phyloP scores from a whole-genome alignment of 2,113 vertebrate species.

The Caranx melampygus region DNA sequence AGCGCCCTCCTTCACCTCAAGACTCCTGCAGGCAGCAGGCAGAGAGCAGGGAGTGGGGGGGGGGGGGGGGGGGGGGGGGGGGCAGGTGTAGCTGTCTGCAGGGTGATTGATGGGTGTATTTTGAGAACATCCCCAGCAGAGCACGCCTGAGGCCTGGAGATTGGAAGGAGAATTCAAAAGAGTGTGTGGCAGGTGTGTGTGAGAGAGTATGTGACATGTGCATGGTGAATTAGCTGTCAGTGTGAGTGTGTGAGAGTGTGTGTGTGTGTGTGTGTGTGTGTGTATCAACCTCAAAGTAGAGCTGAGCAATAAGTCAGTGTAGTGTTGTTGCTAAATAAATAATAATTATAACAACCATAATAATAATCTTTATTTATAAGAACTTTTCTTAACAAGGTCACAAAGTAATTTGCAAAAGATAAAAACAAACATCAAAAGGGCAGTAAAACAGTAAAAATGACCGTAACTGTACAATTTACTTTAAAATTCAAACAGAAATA shows the following conservation, averaged over 20 bases:
- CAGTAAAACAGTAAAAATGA: no score
- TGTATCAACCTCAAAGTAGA: not conserved
- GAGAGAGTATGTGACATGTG: slow-evolving; percentile 51
- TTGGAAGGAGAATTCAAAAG: slow-evolving; percentile 60
- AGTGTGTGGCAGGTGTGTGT: slow-evolving; percentile 43
- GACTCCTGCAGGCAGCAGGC: slow-evolving; percentile 56
- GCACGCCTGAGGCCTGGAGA: slow-evolving; percentile 71
- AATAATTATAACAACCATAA: no score
- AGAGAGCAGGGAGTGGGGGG: no score
- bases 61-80: slow-evolving; percentile 18
- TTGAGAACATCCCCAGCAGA: slow-evolving; percentile 75
- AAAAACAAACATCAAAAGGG: no score
- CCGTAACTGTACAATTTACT: no score
- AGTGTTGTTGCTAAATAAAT: not conserved
- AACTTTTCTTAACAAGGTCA: no score
- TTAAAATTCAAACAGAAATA: no score
- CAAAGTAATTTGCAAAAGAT: no score
- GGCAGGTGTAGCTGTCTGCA: slow-evolving; percentile 52
- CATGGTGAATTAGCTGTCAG: slow-evolving; percentile 53
- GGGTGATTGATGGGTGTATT: slow-evolving; percentile 79
- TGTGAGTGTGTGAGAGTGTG: slow-evolving; percentile 38
- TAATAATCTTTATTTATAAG: no score
- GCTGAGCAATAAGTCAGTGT: not conserved
- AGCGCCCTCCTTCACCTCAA: slow-evolving; percentile 76
- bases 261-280: slow-evolving; percentile 47